Base-by-base conservation (phyloP, 2,888 invertebrate genomes). In the Drosophila pseudotakahashii region DNA sequence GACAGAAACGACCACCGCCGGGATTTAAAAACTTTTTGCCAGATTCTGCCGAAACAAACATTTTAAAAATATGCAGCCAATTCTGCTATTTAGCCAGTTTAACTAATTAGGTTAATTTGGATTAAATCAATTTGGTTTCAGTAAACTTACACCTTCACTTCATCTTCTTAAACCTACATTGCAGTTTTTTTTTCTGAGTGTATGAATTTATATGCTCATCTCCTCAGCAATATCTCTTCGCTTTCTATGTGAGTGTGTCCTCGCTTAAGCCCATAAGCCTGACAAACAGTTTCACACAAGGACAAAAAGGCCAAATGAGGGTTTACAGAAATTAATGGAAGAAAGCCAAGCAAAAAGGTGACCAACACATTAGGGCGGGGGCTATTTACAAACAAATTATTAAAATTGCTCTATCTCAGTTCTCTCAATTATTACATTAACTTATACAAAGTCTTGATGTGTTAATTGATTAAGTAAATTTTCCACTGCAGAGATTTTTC, bases 381-480 rank as follows among this genome's bases (percentile, higher is more conserved):
- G 9, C 26, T 14, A 23, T 32, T 2, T 23, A 67, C 61, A 77
- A 64, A 70, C 42, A 59, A 59, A 59, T 59, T 14, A 58, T 32
- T 41, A 32, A 59, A 42, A 34, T 39, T 14, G 11, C 1, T 34
- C 11, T 34, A 41, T 9, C 37, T 30, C 11, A 14, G 19, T 30
- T 48, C 48, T 48, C 48, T 48, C 48, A 30, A 16, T 39, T 48
- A 48, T 39, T 19, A 19, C 11, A 11, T 32, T 11, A 30, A 16
- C 47, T 30, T 30, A 11, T 1, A 32, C 47, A 10, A 47, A 37
- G 13, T 6, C 13, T 13, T 78, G 51, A 81, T 87, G 78, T 84
- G 68, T 88, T 84, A 81, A 81, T 81, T 87, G 85, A 78, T 78
- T 54, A 67, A 69, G 79, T 62, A 50, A 54, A 81, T 55, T 23